Conservation (phyloP, 2,113 vertebrate genomes). For the Xenotilapia caudafasciata region DNA sequence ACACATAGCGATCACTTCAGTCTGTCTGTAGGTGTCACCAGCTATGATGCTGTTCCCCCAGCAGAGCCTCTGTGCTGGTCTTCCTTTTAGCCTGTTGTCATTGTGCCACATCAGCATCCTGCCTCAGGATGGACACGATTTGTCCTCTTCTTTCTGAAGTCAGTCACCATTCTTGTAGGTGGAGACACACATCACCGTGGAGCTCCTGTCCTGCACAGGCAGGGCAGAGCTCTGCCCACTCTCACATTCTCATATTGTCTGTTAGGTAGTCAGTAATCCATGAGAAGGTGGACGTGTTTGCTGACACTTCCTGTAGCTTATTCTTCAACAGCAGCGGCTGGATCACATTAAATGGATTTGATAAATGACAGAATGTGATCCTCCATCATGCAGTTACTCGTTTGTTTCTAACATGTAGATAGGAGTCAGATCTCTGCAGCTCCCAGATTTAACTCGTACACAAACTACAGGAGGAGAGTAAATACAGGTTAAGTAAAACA, state of each 20-base stretch:
- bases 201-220: background rate
- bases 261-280: background rate
- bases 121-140: background rate
- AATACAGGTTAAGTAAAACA: background rate
- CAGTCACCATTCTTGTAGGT: background rate
- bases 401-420: background rate
- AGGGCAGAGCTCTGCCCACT: background rate
- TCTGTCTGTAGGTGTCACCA: background rate
- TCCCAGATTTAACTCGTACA: background rate
- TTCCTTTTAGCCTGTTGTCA: background rate
- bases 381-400: background rate
- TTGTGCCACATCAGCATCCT: background rate
- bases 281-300: background rate
- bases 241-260: background rate
- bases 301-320: background rate
- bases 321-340: background rate
- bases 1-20: background rate
- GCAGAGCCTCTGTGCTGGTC: background rate
- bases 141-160: background rate
- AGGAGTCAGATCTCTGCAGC: background rate
- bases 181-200: background rate
- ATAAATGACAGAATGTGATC: background rate
- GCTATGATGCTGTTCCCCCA: background rate
- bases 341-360: background rate
- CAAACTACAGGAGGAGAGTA: background rate